Evolutionary conservation across 2,888 invertebrate species (phyloP).

Genomic region (Camptogramma bilineatum): DNA sequence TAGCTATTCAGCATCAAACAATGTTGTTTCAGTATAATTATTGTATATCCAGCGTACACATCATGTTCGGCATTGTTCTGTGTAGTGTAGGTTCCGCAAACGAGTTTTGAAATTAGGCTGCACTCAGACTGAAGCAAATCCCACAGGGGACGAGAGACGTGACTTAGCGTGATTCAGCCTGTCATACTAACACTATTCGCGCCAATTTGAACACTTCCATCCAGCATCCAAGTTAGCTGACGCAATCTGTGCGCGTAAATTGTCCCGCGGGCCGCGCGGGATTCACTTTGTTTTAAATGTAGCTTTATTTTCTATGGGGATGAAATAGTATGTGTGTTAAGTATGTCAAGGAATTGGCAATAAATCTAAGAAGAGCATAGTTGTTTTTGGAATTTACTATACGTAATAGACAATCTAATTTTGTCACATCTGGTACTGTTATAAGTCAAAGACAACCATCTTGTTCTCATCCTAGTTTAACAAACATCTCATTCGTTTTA

Average conservation of each 20-base stretch:
- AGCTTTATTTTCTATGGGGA: background rate
- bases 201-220: slow-evolving; percentile 1
- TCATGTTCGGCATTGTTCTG: background rate
- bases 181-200: background rate
- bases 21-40: background rate
- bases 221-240: background rate
- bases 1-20: background rate
- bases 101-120: background rate
- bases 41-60: background rate
- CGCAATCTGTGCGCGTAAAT: background rate
- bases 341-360: background rate
- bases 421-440: background rate
- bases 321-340: background rate
- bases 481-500: background rate
- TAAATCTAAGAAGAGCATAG: background rate
- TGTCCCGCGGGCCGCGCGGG: background rate
- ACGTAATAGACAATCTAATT: no score
- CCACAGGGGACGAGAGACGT: background rate
- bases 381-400: background rate
- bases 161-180: background rate
- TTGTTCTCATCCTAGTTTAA: background rate
- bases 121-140: background rate
- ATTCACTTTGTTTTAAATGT: background rate
- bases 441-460: background rate
- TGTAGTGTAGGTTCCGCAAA: background rate